phyloP scores from a whole-genome alignment of 1,140 invertebrate species.

The Drosophila punjabiensis region DNA sequence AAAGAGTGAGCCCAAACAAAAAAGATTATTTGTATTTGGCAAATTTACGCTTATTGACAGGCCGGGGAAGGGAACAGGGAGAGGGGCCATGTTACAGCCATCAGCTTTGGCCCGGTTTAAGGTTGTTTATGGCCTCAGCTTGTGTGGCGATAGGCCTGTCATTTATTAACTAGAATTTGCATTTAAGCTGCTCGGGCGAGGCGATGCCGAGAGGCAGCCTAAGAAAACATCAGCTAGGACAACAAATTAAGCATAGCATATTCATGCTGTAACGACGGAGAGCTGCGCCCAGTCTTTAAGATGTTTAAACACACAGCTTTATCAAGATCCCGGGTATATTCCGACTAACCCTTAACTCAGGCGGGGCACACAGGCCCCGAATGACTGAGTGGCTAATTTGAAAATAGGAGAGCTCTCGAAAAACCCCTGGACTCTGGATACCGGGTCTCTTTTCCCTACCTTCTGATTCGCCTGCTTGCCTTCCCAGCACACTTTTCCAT shows the following conservation, averaged over 20 bases:
- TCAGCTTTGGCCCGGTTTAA: constrained; percentile 36
- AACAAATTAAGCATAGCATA: constrained; percentile 44
- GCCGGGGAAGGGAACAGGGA: not conserved
- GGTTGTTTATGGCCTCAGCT: constrained; percentile 65
- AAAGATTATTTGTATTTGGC: constrained; percentile 77
- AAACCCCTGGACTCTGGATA: constrained; percentile 25
- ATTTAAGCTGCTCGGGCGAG: constrained; percentile 60
- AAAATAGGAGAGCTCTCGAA: constrained; percentile 12
- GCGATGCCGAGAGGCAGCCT: constrained; percentile 14
- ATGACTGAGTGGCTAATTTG: constrained; percentile 47
- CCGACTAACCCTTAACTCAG: constrained; percentile 37
- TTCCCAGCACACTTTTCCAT: constrained; percentile 57
- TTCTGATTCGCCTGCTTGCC: constrained; percentile 33
- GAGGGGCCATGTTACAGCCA: constrained; percentile 35
- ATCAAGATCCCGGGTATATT: constrained; percentile 32
- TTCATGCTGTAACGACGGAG: constrained; percentile 14
- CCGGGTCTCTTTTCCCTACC: constrained; percentile 7
- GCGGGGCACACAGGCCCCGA: constrained; percentile 14
- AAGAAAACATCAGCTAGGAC: constrained; percentile 46
- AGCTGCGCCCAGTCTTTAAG: constrained; percentile 38
- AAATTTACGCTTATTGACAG: constrained; percentile 79
- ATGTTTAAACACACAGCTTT: constrained; percentile 33
- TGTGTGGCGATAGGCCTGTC: constrained; percentile 72
- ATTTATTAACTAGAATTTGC: constrained; percentile 79
- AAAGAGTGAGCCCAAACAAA: constrained; percentile 37